These are phyloP conservation scores for Enteromius treurensis DNA, from an alignment of 2,797 vertebrate species.

Conservation along the genomic window DNA sequence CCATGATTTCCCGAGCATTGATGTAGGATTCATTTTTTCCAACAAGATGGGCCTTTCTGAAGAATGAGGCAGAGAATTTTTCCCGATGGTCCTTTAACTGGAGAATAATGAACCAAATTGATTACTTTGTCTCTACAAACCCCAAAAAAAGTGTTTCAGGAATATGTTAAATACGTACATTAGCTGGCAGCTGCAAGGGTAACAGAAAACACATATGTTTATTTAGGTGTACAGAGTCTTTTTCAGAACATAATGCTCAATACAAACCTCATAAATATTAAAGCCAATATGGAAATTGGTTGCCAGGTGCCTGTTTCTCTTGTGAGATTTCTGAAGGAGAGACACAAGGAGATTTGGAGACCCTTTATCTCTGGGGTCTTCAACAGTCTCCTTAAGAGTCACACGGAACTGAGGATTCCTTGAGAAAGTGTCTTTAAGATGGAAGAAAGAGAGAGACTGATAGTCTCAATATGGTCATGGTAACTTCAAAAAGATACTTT, in stretches of 20 bases:
- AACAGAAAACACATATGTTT: background rate
- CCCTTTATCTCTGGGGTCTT: conserved; percentile 52
- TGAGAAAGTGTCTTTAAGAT: conserved; percentile 20
- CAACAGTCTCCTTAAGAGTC: background rate
- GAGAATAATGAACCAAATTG: background rate
- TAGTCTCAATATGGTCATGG: background rate
- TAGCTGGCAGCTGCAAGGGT: conserved; percentile 23
- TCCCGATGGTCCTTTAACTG: conserved; percentile 37
- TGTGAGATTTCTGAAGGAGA: conserved; percentile 85
- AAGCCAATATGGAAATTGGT: conserved; percentile 65
- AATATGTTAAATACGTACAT: conserved; percentile 19
- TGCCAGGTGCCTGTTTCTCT: conserved; percentile 74
- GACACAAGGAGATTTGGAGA: conserved; percentile 77
- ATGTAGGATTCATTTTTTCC: conserved; percentile 12
- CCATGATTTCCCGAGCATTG: conserved; percentile 48
- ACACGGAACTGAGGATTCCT: conserved; percentile 34
- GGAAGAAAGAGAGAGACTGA: background rate
- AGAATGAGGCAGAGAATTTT: conserved; percentile 52
- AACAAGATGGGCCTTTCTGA: background rate
- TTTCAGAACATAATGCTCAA: background rate
- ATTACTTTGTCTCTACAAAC: background rate
- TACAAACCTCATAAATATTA: conserved; percentile 38
- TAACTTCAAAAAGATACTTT: background rate
- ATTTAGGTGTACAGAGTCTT: background rate
- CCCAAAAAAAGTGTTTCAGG: background rate